phyloP scores from a whole-genome alignment of 37 sponge, comb jelly and placozoan genomes.

The Tethya wilhelma region DNA sequence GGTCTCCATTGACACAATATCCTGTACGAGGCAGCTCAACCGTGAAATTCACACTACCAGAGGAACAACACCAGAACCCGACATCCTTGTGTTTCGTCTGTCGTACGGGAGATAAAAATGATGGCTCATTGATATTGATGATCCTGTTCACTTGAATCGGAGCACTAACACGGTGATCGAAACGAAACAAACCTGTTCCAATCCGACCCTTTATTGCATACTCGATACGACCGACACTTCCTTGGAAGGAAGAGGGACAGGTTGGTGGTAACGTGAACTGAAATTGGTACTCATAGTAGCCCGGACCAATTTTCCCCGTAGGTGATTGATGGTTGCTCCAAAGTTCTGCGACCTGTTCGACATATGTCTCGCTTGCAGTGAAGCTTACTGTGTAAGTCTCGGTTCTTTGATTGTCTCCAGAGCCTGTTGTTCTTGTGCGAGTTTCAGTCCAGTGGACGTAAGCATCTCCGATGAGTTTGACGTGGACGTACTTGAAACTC shows the following conservation, averaged over 20 bases:
- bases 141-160: neutral
- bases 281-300: neutral
- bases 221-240: neutral
- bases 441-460: too few relatives aligned
- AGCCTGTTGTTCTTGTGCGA: too few relatives aligned
- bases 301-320: neutral
- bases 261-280: neutral
- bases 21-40: constrained; percentile 4
- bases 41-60: neutral
- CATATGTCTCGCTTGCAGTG: neutral
- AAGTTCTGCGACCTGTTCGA: neutral
- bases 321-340: too few relatives aligned
- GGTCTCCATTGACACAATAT: neutral
- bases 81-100: neutral
- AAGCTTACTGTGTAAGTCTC: neutral
- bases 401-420: too few relatives aligned
- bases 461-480: too few relatives aligned
- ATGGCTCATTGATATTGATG: neutral
- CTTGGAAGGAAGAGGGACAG: neutral
- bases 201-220: neutral
- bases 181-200: neutral
- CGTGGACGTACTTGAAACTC: too few relatives aligned
- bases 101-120: neutral
- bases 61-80: neutral
- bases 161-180: neutral